Evolutionary conservation across 2,113 vertebrate species (phyloP).

Genomic region (Formicarius rufipectus): DNA sequence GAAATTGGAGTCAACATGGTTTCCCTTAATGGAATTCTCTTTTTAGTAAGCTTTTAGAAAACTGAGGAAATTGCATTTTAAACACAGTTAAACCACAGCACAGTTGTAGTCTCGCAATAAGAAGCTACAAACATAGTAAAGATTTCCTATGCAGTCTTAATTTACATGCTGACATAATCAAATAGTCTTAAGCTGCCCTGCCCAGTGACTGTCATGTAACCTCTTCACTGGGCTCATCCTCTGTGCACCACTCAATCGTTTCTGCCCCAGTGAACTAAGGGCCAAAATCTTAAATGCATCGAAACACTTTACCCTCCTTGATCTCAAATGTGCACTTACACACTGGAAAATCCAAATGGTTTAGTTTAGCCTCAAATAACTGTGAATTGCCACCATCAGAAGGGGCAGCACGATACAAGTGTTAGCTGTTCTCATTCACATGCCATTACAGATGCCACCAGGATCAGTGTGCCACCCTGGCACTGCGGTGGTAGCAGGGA

Average conservation of each 20-base stretch:
- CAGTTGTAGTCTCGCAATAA: not conserved
- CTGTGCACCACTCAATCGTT: not conserved
- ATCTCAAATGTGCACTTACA: not conserved
- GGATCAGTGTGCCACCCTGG: not conserved
- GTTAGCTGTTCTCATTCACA: accelerated
- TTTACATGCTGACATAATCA: not conserved
- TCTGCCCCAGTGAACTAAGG: not conserved
- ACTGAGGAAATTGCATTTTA: constrained; percentile 7
- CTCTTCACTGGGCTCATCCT: not conserved
- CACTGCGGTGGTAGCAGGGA: not conserved
- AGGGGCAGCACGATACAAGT: not conserved
- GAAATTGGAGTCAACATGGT: not conserved
- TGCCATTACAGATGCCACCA: accelerated
- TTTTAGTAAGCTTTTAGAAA: constrained; percentile 2
- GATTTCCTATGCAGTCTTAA: constrained; percentile 8
- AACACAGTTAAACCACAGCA: not conserved
- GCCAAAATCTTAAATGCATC: not conserved
- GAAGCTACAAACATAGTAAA: not conserved
- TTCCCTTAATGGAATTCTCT: constrained; percentile 36
- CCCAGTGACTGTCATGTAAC: not conserved
- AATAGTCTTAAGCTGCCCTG: not conserved
- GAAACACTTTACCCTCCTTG: not conserved
- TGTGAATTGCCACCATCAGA: too few relatives aligned
- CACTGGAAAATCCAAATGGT: not conserved
- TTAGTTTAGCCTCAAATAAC: not conserved